A percentile compares a stretch with the other conserved stretches of the same genome.
phyloP scores from a whole-genome alignment of 2,888 invertebrate genomes.

The Notocelia uddmanniana region DNA sequence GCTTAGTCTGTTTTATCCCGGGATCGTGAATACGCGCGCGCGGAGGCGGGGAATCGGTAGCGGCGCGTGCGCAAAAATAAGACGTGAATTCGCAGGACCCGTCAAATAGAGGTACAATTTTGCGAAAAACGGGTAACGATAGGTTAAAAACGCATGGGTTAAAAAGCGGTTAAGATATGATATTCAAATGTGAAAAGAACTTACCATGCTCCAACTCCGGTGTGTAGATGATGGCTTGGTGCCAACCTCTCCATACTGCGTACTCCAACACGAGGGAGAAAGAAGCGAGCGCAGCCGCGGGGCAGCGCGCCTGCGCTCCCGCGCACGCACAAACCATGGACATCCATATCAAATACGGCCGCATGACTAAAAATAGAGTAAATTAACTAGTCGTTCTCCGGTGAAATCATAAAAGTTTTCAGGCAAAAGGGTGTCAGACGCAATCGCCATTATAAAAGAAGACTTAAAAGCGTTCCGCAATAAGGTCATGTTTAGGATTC shows the following conservation, averaged over 20 bases:
- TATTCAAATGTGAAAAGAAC: neutral
- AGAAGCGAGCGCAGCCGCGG: conserved; percentile 56
- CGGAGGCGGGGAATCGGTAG: too few relatives aligned
- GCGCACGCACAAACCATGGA: neutral
- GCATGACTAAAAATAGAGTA: conserved; percentile 2
- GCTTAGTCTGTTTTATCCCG: too few relatives aligned
- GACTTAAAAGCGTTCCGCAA: too few relatives aligned
- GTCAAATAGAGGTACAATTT: too few relatives aligned
- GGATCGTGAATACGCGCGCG: too few relatives aligned
- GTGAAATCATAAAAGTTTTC: neutral
- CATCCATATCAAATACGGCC: neutral
- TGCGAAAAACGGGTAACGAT: too few relatives aligned
- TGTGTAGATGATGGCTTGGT: conserved; percentile 79
- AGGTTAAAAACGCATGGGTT: too few relatives aligned
- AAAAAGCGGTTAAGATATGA: too few relatives aligned
- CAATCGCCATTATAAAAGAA: too few relatives aligned
- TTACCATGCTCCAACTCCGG: conserved; percentile 68
- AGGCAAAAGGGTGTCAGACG: neutral
- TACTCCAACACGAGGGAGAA: conserved; percentile 82
- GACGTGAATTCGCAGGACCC: too few relatives aligned
- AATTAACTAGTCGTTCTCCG: neutral
- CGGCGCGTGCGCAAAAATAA: too few relatives aligned
- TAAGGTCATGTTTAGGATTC: too few relatives aligned
- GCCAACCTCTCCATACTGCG: conserved; percentile 84
- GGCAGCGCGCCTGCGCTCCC: conserved; percentile 55